Evolutionary conservation across 2,113 vertebrate genomes (phyloP), one percentile per base, ranked within the genome.

Genomic region (Andinoacara biseriatus): DNA sequence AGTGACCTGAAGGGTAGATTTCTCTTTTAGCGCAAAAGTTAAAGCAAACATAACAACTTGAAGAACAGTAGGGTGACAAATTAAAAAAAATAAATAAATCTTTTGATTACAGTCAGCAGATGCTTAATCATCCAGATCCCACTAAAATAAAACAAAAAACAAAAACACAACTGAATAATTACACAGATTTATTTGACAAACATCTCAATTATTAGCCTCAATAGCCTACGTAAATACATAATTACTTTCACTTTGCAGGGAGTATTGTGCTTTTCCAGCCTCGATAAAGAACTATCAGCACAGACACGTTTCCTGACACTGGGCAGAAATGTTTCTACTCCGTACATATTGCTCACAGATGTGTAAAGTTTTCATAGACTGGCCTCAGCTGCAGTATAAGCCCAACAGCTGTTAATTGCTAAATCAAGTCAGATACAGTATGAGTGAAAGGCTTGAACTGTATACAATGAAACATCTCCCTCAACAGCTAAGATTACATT

Each of bases 281-380:
- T 91, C 86, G 81, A 90, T 76, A 87, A 72, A 58, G 26, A 89
- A 43, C 80, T 8, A 61, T 83, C 77, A 52, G 80, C 83, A 29
- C 74, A 74, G 72, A 91, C 91, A 93, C 83, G 84, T 90, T 91
- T 90, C 84, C 89, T 87, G 83, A 91, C 84, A 74, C 35, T 2
- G 5, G 67, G 78, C 35, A 81, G 82, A 72, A 89, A 87, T 67
- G 56, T 90, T 87, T 78, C 61, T 56, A 20, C 84, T 81, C 72
- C 29, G 67, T 92, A 77, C 85, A 92, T 89, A 90, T 93, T 93
- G 89, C 65, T 86, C 89, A 54, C 94, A 95, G 92, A 94, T 95
- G 94, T 94, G 76, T 85, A 22, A 77, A 33, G 78, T 80, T 86
- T 86, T 88, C 67, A n/a, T 14, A 80, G 87, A 83, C 29, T 74